Evolutionary conservation across 2,797 vertebrate species (phyloP).

Genomic region (Crocodylus rhombifer): DNA sequence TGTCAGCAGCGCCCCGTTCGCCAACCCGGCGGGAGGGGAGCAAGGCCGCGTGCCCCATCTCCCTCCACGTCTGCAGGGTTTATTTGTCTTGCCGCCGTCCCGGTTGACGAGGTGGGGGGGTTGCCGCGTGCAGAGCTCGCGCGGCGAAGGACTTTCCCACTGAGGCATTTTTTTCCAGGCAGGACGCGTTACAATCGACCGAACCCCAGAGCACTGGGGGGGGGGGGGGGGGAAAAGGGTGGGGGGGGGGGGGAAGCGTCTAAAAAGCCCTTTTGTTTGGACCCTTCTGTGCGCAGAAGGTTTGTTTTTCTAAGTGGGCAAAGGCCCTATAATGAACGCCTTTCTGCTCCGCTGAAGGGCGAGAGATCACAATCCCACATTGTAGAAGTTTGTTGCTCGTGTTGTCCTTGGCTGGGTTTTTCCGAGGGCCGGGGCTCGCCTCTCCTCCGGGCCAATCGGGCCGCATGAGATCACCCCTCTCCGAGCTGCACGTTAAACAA

Average conservation of each 20-base stretch:
- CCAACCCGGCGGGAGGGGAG: accelerated
- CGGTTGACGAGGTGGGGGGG: not conserved
- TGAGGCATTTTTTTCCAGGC: slow-evolving; percentile 49
- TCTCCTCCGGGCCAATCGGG: slow-evolving; percentile 57
- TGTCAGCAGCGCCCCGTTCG: too few relatives aligned
- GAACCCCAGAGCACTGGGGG: not conserved
- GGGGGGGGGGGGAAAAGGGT: not conserved
- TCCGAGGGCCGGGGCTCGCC: slow-evolving; percentile 54
- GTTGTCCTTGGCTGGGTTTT: slow-evolving; percentile 79
- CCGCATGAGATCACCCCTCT: slow-evolving; percentile 70
- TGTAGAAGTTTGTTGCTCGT: slow-evolving; percentile 63
- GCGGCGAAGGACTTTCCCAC: not conserved
- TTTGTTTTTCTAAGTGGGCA: slow-evolving; percentile 75
- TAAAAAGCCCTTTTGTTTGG: slow-evolving; percentile 79
- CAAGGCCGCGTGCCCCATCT: accelerated
- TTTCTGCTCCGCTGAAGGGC: slow-evolving; percentile 60
- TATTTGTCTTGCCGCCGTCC: not conserved
- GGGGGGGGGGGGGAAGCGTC: not conserved
- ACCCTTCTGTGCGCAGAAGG: slow-evolving; percentile 60
- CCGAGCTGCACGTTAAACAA: slow-evolving; percentile 39
- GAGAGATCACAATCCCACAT: slow-evolving; percentile 79
- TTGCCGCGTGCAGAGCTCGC: not conserved
- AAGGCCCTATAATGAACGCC: slow-evolving; percentile 62
- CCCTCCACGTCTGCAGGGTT: not conserved
- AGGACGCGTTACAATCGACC: slow-evolving; percentile 67